phyloP scores from a whole-genome alignment of 2,113 vertebrate genomes.

The Monarcha castaneiventris region DNA sequence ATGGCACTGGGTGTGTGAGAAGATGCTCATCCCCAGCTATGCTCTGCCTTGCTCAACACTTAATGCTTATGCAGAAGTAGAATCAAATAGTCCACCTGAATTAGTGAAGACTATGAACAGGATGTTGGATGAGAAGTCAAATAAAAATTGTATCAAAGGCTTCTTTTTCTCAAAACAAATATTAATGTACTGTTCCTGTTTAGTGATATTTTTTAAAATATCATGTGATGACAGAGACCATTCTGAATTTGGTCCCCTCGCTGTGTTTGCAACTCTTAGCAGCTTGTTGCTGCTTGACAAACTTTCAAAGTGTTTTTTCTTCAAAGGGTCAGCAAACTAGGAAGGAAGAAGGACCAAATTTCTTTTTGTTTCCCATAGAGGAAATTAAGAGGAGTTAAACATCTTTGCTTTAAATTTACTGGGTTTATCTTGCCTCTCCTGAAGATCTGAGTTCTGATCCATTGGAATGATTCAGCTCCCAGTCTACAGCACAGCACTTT shows the following conservation, averaged over 20 bases:
- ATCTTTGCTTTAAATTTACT: not conserved
- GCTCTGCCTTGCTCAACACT: not conserved
- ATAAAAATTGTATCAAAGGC: not conserved
- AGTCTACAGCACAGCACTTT: not conserved
- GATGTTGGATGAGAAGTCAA: not conserved
- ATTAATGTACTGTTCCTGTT: not conserved
- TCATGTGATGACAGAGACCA: not conserved
- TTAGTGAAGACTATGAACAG: not conserved
- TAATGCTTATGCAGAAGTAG: not conserved
- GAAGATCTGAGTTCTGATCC: not conserved
- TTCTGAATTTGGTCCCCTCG: not conserved
- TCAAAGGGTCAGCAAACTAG: not conserved
- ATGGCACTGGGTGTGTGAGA: not conserved
- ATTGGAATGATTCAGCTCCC: not conserved
- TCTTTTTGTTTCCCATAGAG: not conserved
- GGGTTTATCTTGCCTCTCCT: not conserved
- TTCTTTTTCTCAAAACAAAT: not conserved
- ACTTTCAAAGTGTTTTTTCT: not conserved
- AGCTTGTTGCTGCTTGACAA: not conserved
- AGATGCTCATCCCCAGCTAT: not conserved
- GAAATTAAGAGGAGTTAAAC: not conserved
- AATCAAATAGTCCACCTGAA: not conserved
- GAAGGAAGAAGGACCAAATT: not conserved
- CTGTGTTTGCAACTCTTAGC: not conserved
- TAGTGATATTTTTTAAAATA: not conserved